phyloP scores from a whole-genome alignment of 2,797 vertebrate species.

The Tapirus indicus region DNA sequence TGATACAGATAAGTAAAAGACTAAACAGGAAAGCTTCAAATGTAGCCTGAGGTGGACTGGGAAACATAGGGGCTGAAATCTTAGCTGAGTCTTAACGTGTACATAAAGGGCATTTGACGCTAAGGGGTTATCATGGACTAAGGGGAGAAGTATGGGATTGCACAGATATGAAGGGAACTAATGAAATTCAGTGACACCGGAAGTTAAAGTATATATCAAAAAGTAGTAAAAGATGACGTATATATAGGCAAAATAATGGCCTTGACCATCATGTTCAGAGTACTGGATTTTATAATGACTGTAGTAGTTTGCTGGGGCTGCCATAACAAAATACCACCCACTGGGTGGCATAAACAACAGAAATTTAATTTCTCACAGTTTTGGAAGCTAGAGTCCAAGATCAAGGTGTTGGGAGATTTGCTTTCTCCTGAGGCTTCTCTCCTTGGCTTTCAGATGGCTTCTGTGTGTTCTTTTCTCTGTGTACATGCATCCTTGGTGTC shows the following conservation, averaged over 20 bases:
- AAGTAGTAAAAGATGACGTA: neutral
- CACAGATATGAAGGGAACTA: neutral
- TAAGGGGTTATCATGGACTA: neutral
- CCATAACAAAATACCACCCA: neutral
- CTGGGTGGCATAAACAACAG: neutral
- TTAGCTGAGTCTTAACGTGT: neutral
- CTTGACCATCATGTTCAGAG: neutral
- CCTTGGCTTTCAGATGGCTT: neutral
- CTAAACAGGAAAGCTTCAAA: neutral
- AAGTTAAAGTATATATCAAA: neutral
- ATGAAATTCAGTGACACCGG: neutral
- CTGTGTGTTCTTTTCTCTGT: neutral
- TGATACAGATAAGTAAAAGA: neutral
- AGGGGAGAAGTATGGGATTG: fast-evolving
- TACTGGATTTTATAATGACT: neutral
- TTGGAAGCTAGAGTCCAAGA: neutral
- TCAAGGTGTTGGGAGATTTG: neutral
- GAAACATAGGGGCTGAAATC: no score
- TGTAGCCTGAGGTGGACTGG: neutral
- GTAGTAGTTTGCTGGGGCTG: neutral
- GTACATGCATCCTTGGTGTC: neutral
- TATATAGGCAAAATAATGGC: neutral
- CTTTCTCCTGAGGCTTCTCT: neutral
- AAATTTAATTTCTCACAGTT: neutral
- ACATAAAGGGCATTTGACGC: neutral